A percentile compares a stretch with the other conserved stretches of the same genome.
These are phyloP conservation scores for Spea hammondii DNA, from an alignment of 2,797 vertebrate genomes.

Conservation along the genomic window DNA sequence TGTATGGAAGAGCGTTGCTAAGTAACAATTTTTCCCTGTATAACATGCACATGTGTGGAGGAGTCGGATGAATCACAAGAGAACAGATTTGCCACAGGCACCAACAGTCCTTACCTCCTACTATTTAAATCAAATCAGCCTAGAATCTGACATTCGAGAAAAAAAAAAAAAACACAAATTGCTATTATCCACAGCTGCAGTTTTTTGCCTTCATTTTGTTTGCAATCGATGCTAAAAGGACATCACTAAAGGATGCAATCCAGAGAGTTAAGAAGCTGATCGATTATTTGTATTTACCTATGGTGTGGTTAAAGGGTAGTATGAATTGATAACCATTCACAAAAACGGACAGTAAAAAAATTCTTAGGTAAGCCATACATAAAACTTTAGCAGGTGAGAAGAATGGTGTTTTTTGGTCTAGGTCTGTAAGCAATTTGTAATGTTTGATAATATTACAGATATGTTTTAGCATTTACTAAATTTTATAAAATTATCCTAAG, in stretches of 20 bases:
- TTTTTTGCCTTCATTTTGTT: neutral
- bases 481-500: too few species aligned
- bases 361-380: too few species aligned
- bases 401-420: too few species aligned
- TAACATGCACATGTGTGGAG: constrained; percentile 54
- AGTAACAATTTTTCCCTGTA: constrained; percentile 53
- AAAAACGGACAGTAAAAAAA: too few species aligned
- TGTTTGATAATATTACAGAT: too few species aligned
- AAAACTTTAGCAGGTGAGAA: too few species aligned
- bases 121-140: constrained; percentile 51
- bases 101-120: constrained; percentile 41
- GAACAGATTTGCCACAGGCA: constrained; percentile 46
- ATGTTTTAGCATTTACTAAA: too few species aligned
- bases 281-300: too few species aligned
- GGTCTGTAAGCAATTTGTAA: too few species aligned
- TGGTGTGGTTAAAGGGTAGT: neutral
- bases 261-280: too few species aligned
- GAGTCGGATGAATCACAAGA: constrained; percentile 51
- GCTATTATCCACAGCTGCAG: constrained; percentile 4
- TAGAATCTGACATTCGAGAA: constrained; percentile 43
- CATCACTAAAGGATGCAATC: too few species aligned
- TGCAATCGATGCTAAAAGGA: neutral
- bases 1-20: constrained; percentile 58
- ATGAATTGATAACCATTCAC: too few species aligned
- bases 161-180: constrained; percentile 36